Base-by-base conservation (phyloP, 2,113 vertebrate species). In the Corvus hawaiiensis region DNA sequence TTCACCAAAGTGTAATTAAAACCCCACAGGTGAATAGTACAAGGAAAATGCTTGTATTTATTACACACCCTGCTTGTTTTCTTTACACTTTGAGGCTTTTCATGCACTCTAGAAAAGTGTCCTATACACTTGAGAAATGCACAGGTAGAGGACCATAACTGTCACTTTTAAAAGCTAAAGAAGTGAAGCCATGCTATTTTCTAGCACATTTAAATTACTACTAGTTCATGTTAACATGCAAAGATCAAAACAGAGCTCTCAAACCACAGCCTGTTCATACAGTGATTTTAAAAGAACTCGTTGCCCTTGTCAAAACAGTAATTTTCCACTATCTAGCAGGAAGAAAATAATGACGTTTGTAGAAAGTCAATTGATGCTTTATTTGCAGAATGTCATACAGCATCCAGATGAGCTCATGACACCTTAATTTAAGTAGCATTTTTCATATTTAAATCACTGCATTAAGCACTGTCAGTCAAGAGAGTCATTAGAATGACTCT, bases 221-320 rank as follows among this genome's bases (percentile, higher is more conserved):
- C 23, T 86, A 77, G 63, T 16, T 90, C 37, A 41, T 13, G 55
- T 92, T 94, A 93, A 74, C 88, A 84, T 22, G 86, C 44, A 79
- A 76, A 91, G 75, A 95, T 93, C 94, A 94, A 94, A 97, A 94
- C 67, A 93, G 39, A 95, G 67, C 59, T 80, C 92, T 93, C 79
- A 92, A 96, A 83, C 85, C 75, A 74, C 16, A 80, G 28, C 55
- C 68, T 90, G 72, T 33, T 92, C 85, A 66, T 19, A 85, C 3
- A 4, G 30, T 51, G 49, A 85, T 76, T 94, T 83, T 88, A 46
- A 83, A 88, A 80, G 63, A 94, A 90, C 83, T 80, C 43, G 9
- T 7, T 88, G 63, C 51, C 63, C 92, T 67, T 96, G 94, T 94
- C 92, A 97, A 93, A 96, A 94, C 83, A 95, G 81, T 61, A 87